A percentile compares a stretch with the other conserved stretches of the same genome.
Conservation (phyloP, 2,113 vertebrate genomes). For the Vimba vimba region DNA sequence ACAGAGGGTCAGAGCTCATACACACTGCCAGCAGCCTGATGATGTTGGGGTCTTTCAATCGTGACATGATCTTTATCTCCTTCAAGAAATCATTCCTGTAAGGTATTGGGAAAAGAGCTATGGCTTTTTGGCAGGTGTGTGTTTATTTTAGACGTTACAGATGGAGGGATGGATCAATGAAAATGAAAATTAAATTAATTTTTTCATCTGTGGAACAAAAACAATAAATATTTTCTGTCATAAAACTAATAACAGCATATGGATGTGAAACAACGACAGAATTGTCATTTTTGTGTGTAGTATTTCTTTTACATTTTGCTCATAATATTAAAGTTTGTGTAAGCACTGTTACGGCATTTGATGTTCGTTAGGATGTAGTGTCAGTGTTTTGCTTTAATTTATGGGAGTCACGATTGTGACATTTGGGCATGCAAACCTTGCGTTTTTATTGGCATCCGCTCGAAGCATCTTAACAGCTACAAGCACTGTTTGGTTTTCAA, state of each 20-base stretch:
- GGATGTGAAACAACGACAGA: no score
- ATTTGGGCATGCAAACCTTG: slow-evolving; percentile 78
- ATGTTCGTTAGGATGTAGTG: background rate
- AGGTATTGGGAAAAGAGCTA: background rate
- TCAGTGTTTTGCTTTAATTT: background rate
- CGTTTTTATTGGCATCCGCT: slow-evolving; percentile 96
- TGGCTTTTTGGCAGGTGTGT: background rate
- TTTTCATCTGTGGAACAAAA: no score
- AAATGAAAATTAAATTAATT: no score
- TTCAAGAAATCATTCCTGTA: slow-evolving; percentile 97
- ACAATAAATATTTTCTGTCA: no score
- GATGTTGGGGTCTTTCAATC: slow-evolving; percentile 97
- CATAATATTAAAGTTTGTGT: background rate
- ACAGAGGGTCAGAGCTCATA: slow-evolving; percentile 89
- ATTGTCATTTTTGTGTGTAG: no score
- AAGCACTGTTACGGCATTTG: background rate
- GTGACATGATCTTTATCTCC: slow-evolving; percentile 99
- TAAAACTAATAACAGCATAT: no score
- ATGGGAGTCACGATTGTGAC: background rate
- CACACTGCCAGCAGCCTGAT: slow-evolving; percentile 94
- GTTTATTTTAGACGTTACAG: background rate
- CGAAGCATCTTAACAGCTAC: slow-evolving; percentile 99
- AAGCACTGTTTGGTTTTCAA: slow-evolving; percentile 77
- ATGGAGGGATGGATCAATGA: background rate
- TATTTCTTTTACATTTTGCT: background rate